phyloP scores from a whole-genome alignment of 2,888 invertebrate genomes.

The Xestobium rufovillosum region DNA sequence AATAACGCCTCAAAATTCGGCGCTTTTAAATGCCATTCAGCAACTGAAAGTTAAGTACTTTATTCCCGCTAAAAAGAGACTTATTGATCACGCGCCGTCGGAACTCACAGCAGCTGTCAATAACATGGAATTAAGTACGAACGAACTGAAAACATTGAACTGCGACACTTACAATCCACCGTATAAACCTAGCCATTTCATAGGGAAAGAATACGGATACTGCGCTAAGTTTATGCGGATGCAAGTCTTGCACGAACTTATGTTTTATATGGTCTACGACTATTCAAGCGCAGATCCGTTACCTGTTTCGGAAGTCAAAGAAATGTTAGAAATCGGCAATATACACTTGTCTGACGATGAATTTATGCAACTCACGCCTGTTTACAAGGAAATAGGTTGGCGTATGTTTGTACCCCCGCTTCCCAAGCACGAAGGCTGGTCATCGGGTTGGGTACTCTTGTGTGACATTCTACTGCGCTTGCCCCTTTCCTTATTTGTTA shows the following conservation, averaged over 20 bases:
- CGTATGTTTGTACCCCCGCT: constrained; percentile 66
- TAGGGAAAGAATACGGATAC: constrained; percentile 45
- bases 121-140: constrained; percentile 26
- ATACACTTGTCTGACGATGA: constrained; percentile 38
- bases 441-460: constrained; percentile 60
- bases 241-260: constrained; percentile 57
- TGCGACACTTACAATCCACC: constrained; percentile 5
- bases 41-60: constrained; percentile 54
- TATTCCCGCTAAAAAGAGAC: constrained; percentile 23
- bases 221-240: constrained; percentile 61
- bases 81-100: constrained; percentile 20
- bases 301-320: constrained; percentile 33
- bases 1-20: constrained; percentile 43
- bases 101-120: constrained; percentile 23
- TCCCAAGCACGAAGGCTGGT: constrained; percentile 51
- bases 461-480: constrained; percentile 62
- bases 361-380: constrained; percentile 42
- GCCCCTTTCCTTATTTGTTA: constrained; percentile 63
- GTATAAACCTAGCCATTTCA: constrained; percentile 25
- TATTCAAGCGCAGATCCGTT: constrained; percentile 24
- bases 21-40: constrained; percentile 53
- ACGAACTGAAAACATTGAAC: constrained; percentile 24
- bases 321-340: constrained; percentile 24
- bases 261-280: constrained; percentile 62
- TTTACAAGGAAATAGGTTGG: constrained; percentile 55